Percentiles rank a stretch among this genome's conserved stretches.
phyloP scores from a whole-genome alignment of 1,140 invertebrate species.

The Octopus sinensis region DNA sequence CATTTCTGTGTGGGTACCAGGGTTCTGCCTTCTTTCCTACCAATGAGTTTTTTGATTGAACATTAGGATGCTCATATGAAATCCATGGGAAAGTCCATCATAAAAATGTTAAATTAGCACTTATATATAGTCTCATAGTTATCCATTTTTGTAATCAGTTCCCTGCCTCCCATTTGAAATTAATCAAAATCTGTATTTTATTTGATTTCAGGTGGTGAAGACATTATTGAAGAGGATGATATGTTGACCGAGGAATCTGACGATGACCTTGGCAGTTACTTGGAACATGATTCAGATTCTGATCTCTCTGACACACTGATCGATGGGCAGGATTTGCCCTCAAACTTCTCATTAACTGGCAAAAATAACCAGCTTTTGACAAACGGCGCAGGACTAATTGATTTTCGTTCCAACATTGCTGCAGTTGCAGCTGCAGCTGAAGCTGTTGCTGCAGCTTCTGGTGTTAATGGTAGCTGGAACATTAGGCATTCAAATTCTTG shows the following conservation, averaged over 20 bases:
- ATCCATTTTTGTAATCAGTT: no score
- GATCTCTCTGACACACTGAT: conserved; percentile 45
- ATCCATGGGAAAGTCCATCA: no score
- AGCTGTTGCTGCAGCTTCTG: background rate
- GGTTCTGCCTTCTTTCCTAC: no score
- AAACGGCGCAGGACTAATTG: background rate
- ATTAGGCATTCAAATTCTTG: background rate
- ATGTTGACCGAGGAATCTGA: conserved; percentile 47
- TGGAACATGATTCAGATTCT: conserved; percentile 48
- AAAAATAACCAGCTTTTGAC: conserved; percentile 1
- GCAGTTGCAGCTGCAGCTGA: background rate
- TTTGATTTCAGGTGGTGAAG: conserved; percentile 34
- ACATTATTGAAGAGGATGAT: conserved; percentile 31
- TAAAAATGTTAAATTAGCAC: no score
- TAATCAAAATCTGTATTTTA: background rate
- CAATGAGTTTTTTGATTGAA: no score
- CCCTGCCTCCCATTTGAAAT: no score
- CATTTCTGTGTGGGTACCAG: no score
- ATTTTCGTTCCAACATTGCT: background rate
- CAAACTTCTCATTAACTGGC: conserved; percentile 22
- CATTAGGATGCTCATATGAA: no score
- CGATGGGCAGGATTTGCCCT: conserved; percentile 39
- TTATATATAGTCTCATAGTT: no score
- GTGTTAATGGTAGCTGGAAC: background rate
- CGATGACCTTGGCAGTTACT: conserved; percentile 47